These are phyloP conservation scores for Thysanoteuthis rhombus DNA, from an alignment of 2,888 invertebrate genomes.

Conservation along the genomic window DNA sequence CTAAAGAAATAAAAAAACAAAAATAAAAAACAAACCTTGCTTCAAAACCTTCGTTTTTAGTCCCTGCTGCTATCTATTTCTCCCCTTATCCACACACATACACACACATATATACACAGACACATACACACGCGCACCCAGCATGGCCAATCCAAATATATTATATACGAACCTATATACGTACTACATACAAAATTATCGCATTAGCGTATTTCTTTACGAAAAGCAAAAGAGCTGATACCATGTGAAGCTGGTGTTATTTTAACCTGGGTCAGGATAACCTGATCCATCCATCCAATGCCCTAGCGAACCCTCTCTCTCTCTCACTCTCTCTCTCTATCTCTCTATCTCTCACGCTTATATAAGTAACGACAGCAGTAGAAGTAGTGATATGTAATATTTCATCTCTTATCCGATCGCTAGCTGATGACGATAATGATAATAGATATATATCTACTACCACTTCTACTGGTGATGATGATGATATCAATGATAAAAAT, in stretches of 20 bases:
- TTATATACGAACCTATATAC: no score
- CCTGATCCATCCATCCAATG: not conserved
- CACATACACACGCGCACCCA: not conserved
- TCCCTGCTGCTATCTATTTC: not conserved
- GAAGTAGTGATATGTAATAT: not conserved
- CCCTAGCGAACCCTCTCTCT: not conserved
- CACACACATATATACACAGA: not conserved
- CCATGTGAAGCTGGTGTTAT: conserved; percentile 12
- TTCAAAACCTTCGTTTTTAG: not conserved
- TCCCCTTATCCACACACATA: not conserved
- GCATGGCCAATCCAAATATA: not conserved
- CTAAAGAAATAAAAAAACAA: not conserved
- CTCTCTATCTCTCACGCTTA: not conserved
- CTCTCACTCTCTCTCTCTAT: not conserved
- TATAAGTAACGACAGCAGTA: not conserved
- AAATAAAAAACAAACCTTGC: not conserved
- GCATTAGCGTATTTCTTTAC: not conserved
- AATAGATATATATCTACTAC: no score
- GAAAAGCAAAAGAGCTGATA: not conserved
- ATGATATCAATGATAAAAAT: no score
- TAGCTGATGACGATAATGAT: not conserved
- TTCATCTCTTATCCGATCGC: not conserved
- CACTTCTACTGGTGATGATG: no score
- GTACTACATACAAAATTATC: not conserved
- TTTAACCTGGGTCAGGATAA: not conserved